A percentile compares a stretch with the other conserved stretches of the same genome.
phyloP scores from a whole-genome alignment of 2,113 vertebrate genomes.

The Phrynosoma blainvillii region DNA sequence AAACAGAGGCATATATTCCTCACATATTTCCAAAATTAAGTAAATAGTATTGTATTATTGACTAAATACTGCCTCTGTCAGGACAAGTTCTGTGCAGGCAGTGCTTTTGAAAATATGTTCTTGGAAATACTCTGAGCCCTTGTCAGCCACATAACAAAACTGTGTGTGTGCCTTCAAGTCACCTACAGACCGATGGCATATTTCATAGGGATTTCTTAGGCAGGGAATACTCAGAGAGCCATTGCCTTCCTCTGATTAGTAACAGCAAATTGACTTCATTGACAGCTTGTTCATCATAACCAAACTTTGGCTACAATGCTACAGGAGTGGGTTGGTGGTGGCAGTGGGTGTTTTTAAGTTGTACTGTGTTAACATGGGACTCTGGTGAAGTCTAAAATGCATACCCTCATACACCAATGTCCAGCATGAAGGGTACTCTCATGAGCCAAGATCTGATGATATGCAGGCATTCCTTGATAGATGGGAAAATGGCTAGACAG shows the following conservation, averaged over 20 bases:
- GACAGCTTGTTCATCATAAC: not conserved
- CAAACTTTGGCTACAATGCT: not conserved
- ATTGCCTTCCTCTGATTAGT: not conserved
- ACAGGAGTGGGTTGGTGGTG: not conserved
- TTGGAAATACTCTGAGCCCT: not conserved
- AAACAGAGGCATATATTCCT: not conserved
- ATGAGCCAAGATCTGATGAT: not conserved
- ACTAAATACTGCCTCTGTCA: not conserved
- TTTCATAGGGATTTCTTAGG: no score
- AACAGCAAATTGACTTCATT: not conserved
- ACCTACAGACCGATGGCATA: no score
- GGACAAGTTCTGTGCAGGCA: not conserved
- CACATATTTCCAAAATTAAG: not conserved
- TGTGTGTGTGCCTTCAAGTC: no score
- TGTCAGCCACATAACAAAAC: not conserved
- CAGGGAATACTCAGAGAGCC: no score
- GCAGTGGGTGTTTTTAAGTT: not conserved
- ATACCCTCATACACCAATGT: not conserved
- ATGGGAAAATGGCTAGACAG: not conserved
- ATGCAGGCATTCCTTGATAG: not conserved
- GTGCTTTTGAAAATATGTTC: not conserved
- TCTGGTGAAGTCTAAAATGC: not conserved
- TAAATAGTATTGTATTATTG: not conserved
- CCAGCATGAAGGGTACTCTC: not conserved
- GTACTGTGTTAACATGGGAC: no score